Percentiles rank a stretch among this genome's conserved stretches.
phyloP scores from a whole-genome alignment of 2,113 vertebrate species.

The Caranx ignobilis region DNA sequence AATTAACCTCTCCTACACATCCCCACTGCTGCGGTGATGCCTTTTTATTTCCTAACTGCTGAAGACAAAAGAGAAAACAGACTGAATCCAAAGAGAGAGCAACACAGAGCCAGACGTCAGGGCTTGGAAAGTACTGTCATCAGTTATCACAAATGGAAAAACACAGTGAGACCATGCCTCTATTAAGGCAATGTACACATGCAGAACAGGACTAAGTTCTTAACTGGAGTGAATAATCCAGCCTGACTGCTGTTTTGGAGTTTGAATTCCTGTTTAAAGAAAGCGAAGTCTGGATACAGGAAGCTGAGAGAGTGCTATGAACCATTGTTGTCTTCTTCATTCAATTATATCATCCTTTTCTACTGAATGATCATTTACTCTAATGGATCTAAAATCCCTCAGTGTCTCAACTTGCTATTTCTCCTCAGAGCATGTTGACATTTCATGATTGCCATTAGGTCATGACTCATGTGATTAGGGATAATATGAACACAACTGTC shows the following conservation, averaged over 20 bases:
- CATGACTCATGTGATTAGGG: background rate
- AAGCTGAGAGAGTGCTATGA: constrained; percentile 1
- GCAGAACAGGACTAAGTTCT: too few species aligned
- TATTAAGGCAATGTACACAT: background rate
- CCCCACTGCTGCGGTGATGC: background rate
- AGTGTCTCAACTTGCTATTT: background rate
- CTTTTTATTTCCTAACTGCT: background rate
- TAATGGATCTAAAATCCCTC: constrained; percentile 10
- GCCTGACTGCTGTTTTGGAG: too few species aligned
- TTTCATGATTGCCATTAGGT: background rate
- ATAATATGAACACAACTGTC: background rate
- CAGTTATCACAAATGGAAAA: constrained; percentile 13
- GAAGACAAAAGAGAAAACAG: background rate
- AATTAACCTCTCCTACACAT: background rate
- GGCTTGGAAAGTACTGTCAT: background rate
- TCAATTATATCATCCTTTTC: background rate
- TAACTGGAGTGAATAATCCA: too few species aligned
- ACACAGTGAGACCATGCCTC: background rate
- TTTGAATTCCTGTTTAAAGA: background rate
- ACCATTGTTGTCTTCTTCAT: background rate
- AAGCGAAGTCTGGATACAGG: background rate
- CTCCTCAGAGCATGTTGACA: background rate
- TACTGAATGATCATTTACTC: background rate
- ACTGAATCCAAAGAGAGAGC: background rate
- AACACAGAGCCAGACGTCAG: background rate